phyloP scores from a whole-genome alignment of 2,888 invertebrate genomes.

The Coronaproctus castanopsis region DNA sequence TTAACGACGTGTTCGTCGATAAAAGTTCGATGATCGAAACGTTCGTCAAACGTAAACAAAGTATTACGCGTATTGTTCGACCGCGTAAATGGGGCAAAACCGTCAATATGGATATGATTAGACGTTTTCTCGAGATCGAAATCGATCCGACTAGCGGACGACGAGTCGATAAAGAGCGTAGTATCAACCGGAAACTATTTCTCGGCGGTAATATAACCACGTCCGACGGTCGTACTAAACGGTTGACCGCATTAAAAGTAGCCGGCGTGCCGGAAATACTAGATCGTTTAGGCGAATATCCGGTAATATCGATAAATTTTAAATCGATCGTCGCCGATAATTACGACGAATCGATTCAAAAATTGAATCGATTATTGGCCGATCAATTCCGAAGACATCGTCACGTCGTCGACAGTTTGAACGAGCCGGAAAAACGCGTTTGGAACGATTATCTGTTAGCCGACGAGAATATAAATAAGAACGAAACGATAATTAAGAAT shows the following conservation, averaged over 20 bases:
- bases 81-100: slow-evolving; percentile 1
- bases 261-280: not conserved
- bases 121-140: slow-evolving; percentile 3
- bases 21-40: not conserved
- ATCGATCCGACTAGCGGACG: not conserved
- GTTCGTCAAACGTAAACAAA: not conserved
- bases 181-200: not conserved
- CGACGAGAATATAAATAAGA: too few species aligned
- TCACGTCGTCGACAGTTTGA: not conserved
- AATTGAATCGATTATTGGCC: not conserved
- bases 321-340: not conserved
- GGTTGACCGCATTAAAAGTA: not conserved
- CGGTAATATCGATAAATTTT: not conserved
- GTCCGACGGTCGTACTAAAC: not conserved
- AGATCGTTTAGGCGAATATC: not conserved
- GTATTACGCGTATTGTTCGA: not conserved
- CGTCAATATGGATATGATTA: not conserved
- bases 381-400: not conserved
- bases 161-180: not conserved
- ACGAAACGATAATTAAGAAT: not conserved
- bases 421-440: too few species aligned
- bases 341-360: not conserved
- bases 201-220: not conserved
- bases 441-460: too few species aligned
- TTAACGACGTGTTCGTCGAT: slow-evolving; percentile 1